phyloP scores from a whole-genome alignment of 2,113 vertebrate species.

The Protomyctophum bolini region DNA sequence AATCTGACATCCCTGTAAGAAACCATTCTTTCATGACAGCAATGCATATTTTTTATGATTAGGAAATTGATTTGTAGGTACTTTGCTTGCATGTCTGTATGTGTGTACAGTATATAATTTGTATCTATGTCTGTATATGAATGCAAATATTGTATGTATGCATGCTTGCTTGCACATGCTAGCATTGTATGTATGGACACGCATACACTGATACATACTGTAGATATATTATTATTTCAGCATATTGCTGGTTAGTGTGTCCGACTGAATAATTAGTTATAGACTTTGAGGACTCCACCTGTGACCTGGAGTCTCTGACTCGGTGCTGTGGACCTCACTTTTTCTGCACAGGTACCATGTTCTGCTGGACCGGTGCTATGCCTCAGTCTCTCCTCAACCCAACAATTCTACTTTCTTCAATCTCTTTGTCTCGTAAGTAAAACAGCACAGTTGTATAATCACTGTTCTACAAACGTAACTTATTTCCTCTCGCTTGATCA shows the following conservation, averaged over 20 bases:
- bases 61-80: not conserved
- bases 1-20: slow-evolving; percentile 77
- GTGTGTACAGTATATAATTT: not conserved
- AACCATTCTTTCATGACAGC: not conserved
- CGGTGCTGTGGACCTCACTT: slow-evolving; percentile 44
- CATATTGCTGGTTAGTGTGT: not conserved
- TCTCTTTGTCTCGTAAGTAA: slow-evolving; percentile 76
- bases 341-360: slow-evolving; percentile 72
- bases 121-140: not conserved
- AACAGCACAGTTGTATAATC: not conserved
- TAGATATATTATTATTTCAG: not conserved
- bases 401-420: slow-evolving; percentile 72
- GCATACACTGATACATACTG: no score
- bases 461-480: not conserved
- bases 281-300: slow-evolving; percentile 44
- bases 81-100: slow-evolving; percentile 1
- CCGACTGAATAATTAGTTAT: slow-evolving; percentile 17
- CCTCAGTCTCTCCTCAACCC: slow-evolving; percentile 64
- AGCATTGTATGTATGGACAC: no score
- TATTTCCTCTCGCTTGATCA: slow-evolving; percentile 10
- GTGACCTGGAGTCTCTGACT: slow-evolving; percentile 62
- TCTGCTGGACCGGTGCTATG: slow-evolving; percentile 72
- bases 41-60: not conserved
- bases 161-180: no score
- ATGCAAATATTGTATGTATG: not conserved